Base-by-base conservation (phyloP, 2,113 vertebrate genomes). In the Albula glossodonta region DNA sequence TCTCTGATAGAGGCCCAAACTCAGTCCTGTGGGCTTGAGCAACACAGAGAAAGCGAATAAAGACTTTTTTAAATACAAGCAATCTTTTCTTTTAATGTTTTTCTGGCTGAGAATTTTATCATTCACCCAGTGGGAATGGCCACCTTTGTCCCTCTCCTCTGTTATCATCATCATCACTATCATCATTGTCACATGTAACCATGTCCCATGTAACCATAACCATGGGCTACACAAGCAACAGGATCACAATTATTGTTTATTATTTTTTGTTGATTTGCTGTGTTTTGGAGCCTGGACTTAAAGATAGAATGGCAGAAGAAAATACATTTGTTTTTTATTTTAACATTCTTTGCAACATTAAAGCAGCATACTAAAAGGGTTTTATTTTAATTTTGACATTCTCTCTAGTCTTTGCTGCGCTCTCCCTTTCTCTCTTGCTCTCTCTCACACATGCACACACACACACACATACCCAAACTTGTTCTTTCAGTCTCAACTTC, bases 331-430 rank as follows among this genome's bases (percentile, higher is more conserved):
- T 86, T 87, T 82, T 87, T 85, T 81, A 63, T 85, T 15, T 57
- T 78, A 31, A 90, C 86, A 87, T 85, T 81, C 83, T 93, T 91
- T 91, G 90, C 92, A 82, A 88, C 84, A 74, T 79, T 79, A 84
- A 78, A n/a, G 87, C 51, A 53, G 86, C 8, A 70, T 74, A 74
- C 31, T 74, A 74, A 74, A 74, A 74, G 70, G 70, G n/a, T n/a
- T n/a, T 88, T 90, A 90, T 91, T 94, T 84, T 88, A 91, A 92
- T 93, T 91, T 86, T 88, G 88, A 90, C 89, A 89, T 93, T 94
- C 92, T 86, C 87, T 51, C 83, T 51, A 49, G 77, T 25, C 25
- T 84, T 88, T 88, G 83, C 90, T 90, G 85, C 70, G 4, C 80
- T 57, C 87, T 51, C 86, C 88, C n/a, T 52, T 80, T n/a, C 60